Conservation (phyloP, 2,113 vertebrate genomes). For the Motacilla alba region DNA sequence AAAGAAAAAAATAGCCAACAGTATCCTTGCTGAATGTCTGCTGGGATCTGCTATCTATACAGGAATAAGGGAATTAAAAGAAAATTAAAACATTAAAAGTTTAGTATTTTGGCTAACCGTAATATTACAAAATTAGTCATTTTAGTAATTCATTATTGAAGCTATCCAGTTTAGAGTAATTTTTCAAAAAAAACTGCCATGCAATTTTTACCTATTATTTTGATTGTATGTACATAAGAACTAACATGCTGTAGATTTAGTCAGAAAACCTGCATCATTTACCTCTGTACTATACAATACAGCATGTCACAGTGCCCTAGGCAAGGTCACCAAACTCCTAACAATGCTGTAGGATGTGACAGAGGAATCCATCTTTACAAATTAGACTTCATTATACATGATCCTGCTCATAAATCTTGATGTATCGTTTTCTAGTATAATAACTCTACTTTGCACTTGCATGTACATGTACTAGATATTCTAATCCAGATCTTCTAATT, state of each 20-base stretch:
- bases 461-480: neutral
- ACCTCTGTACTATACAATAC: neutral
- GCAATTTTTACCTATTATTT: neutral
- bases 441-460: neutral
- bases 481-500: neutral
- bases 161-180: neutral
- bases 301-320: conserved; percentile 16
- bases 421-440: neutral
- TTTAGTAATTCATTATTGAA: neutral
- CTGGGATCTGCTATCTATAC: conserved; percentile 42
- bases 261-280: neutral
- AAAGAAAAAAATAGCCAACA: conserved; percentile 47
- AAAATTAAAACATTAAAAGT: neutral
- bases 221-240: neutral
- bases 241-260: neutral
- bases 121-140: neutral
- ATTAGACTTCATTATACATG: neutral
- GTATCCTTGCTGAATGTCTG: conserved; percentile 61
- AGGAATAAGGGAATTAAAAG: conserved; percentile 37
- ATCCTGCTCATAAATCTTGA: conserved; percentile 8
- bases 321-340: conserved; percentile 38
- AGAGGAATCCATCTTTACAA: conserved; percentile 1
- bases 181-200: neutral
- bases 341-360: neutral
- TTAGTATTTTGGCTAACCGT: conserved; percentile 40